Percentiles rank a stretch among this genome's conserved stretches.
phyloP scores from a whole-genome alignment of 1,140 invertebrate genomes.

The Drosophila prosaltans region DNA sequence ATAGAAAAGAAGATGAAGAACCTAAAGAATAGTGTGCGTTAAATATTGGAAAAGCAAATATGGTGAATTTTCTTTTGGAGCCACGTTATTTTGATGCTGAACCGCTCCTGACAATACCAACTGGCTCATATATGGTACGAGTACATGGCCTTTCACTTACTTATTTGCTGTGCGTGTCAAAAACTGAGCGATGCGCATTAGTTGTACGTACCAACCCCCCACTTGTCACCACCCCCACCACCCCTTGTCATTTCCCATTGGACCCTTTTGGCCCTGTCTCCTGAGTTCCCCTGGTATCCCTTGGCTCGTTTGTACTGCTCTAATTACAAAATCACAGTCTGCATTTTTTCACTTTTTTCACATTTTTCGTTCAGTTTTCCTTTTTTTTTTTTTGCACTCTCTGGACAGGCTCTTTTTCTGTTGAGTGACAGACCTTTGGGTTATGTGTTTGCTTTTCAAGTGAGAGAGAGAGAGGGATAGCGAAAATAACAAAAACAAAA shows the following conservation, averaged over 20 bases:
- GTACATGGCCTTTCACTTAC: conserved; percentile 24
- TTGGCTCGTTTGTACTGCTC: conserved; percentile 32
- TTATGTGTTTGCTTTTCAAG: conserved; percentile 66
- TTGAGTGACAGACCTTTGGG: conserved; percentile 63
- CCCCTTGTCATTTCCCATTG: neutral
- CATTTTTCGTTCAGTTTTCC: conserved; percentile 27
- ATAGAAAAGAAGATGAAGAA: too few relatives aligned
- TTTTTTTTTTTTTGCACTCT: conserved; percentile 26
- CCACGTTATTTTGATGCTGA: neutral
- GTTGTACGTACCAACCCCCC: conserved; percentile 4
- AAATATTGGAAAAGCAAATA: too few relatives aligned
- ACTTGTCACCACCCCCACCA: neutral
- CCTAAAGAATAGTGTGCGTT: too few relatives aligned
- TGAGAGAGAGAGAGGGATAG: conserved; percentile 18
- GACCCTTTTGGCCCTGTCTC: neutral
- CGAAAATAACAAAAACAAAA: conserved; percentile 53
- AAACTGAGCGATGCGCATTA: conserved; percentile 66
- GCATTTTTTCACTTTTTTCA: conserved; percentile 19
- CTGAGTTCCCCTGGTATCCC: neutral
- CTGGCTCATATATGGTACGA: conserved; percentile 7
- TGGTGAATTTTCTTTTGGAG: too few relatives aligned
- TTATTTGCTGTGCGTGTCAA: conserved; percentile 72
- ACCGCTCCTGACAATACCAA: conserved; percentile 18
- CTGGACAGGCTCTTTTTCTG: conserved; percentile 48
- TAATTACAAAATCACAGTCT: conserved; percentile 67